Evolutionary conservation across 2,888 invertebrate genomes (phyloP).

Genomic region (Sycophila texana): DNA sequence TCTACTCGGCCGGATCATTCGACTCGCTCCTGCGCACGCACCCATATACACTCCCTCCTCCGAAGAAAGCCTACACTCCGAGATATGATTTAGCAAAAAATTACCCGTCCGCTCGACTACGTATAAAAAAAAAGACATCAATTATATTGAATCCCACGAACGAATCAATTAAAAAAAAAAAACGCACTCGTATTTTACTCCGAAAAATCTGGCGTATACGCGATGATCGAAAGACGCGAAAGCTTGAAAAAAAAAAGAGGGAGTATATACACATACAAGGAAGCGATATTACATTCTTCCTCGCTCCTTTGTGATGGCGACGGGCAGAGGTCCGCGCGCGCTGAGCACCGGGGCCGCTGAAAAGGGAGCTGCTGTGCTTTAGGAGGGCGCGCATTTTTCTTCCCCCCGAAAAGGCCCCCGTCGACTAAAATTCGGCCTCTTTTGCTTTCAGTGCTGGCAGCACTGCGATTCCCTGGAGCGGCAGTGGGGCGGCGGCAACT

Average conservation of each 20-base stretch:
- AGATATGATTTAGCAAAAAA: conserved; percentile 3
- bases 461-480: conserved; percentile 71
- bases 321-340: neutral
- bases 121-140: no score
- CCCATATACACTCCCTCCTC: neutral
- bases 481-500: conserved; percentile 67
- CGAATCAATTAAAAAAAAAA: neutral
- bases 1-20: conserved; percentile 2
- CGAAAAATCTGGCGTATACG: no score
- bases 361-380: neutral
- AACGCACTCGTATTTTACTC: neutral
- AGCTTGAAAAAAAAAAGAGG: no score
- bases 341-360: neutral
- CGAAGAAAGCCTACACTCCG: neutral
- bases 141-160: no score
- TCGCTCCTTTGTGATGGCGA: conserved; percentile 13
- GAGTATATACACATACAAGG: no score
- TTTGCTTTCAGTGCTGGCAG: conserved; percentile 72
- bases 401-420: neutral
- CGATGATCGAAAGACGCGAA: no score
- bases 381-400: neutral
- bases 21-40: conserved; percentile 4
- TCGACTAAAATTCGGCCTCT: conserved; percentile 50
- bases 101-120: neutral
- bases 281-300: neutral